These are phyloP conservation scores for Formicarius rufipectus DNA, from an alignment of 2,113 vertebrate species.

Conservation along the genomic window DNA sequence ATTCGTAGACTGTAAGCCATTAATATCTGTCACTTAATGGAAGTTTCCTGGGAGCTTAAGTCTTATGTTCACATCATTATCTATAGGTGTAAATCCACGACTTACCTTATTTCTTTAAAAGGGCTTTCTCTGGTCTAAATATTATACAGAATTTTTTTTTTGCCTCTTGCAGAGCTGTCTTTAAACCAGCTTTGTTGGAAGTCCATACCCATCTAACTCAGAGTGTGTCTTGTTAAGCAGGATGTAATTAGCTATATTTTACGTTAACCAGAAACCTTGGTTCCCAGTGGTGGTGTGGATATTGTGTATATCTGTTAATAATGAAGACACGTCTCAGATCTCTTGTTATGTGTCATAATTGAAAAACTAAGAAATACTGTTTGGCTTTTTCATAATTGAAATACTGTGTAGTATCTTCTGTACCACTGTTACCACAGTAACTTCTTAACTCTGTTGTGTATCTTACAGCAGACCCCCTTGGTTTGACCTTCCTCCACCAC, in stretches of 20 bases:
- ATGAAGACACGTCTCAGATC: not conserved
- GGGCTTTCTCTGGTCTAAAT: not conserved
- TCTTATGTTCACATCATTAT: not conserved
- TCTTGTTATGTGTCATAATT: not conserved
- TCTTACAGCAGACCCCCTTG: conserved; percentile 86
- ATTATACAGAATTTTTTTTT: not conserved
- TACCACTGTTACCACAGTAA: not conserved
- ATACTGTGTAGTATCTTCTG: not conserved
- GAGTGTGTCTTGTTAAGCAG: not conserved
- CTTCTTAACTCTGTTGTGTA: not conserved
- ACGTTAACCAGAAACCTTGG: not conserved
- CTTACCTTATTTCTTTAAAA: not conserved
- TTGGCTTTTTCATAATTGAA: not conserved
- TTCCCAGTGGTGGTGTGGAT: not conserved
- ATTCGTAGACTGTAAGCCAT: not conserved
- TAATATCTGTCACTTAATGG: not conserved
- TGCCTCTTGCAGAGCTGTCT: not conserved
- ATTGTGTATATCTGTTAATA: not conserved
- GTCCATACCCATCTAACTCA: not conserved
- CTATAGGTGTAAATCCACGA: not conserved
- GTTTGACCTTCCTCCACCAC: conserved; percentile 96
- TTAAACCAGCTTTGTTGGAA: not conserved
- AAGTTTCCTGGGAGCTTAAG: not conserved
- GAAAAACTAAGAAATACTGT: not conserved
- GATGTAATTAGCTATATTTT: not conserved